phyloP scores from a whole-genome alignment of 2,113 vertebrate genomes.

The Acrocephalus kingi region DNA sequence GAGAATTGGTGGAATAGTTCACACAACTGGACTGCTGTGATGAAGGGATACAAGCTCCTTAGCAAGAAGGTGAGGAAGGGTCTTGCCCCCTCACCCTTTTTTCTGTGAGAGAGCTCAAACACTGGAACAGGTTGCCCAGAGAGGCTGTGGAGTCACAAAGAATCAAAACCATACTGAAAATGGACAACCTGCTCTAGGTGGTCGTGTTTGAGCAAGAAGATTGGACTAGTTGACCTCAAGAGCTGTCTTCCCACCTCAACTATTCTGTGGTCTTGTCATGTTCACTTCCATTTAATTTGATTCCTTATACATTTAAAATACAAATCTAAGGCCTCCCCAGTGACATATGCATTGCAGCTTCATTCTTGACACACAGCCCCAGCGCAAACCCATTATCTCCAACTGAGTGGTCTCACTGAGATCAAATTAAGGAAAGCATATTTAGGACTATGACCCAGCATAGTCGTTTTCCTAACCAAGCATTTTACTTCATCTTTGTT shows the following conservation, averaged over 20 bases:
- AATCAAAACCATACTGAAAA: not conserved
- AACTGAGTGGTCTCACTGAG: not conserved
- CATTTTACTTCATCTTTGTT: not conserved
- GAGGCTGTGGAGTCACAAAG: not conserved
- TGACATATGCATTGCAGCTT: not conserved
- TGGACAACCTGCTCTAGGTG: not conserved
- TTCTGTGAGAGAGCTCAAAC: not conserved
- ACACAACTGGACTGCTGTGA: not conserved
- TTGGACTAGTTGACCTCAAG: not conserved
- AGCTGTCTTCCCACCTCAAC: not conserved
- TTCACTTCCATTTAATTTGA: not conserved
- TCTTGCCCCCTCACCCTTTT: not conserved
- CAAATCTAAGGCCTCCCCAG: not conserved
- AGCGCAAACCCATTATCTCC: not conserved
- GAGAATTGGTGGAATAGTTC: not conserved
- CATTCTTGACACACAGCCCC: not conserved
- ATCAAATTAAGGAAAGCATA: constrained; percentile 1
- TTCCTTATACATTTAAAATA: not conserved
- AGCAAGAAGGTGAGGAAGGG: not conserved
- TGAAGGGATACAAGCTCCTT: not conserved
- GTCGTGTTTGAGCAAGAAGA: not conserved
- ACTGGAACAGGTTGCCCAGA: not conserved
- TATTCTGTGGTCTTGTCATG: not conserved
- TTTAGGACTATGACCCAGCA: not conserved
- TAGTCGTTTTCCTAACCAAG: not conserved